Evolutionary conservation across 2,113 vertebrate species (phyloP).

Genomic region (Macrotis lagotis): DNA sequence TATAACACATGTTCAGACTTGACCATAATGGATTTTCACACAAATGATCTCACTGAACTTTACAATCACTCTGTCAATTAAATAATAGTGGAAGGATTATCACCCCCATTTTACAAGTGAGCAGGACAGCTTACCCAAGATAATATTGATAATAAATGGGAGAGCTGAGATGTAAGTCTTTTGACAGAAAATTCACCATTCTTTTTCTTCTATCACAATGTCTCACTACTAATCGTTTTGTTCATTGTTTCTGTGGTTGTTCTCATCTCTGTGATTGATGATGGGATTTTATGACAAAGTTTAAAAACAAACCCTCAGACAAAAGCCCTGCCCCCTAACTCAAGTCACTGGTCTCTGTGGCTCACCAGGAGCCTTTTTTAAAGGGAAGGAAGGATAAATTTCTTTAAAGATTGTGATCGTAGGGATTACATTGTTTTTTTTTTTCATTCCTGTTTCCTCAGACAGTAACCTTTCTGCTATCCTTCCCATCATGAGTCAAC

Average conservation of each 20-base stretch:
- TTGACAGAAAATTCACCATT: background rate
- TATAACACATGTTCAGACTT: background rate
- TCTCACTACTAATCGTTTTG: background rate
- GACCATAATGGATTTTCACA: background rate
- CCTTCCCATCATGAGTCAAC: background rate
- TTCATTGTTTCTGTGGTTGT: background rate
- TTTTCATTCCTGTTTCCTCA: background rate
- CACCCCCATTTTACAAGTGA: background rate
- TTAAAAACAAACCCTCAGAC: background rate
- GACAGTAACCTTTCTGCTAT: background rate
- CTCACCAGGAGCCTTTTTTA: background rate
- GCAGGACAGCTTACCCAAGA: background rate
- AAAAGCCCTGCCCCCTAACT: background rate
- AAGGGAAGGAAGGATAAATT: background rate
- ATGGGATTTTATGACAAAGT: background rate
- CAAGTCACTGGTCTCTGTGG: background rate
- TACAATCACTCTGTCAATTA: background rate
- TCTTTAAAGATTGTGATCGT: background rate
- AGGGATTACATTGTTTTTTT: background rate
- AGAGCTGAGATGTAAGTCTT: background rate
- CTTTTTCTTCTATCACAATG: background rate
- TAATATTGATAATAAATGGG: background rate
- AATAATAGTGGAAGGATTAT: background rate
- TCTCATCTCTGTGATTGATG: background rate
- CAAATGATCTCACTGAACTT: background rate